A percentile compares a stretch with the other conserved stretches of the same genome.
Evolutionary conservation across 2,888 invertebrate species (phyloP).

Genomic region (Watsonalla cultraria): DNA sequence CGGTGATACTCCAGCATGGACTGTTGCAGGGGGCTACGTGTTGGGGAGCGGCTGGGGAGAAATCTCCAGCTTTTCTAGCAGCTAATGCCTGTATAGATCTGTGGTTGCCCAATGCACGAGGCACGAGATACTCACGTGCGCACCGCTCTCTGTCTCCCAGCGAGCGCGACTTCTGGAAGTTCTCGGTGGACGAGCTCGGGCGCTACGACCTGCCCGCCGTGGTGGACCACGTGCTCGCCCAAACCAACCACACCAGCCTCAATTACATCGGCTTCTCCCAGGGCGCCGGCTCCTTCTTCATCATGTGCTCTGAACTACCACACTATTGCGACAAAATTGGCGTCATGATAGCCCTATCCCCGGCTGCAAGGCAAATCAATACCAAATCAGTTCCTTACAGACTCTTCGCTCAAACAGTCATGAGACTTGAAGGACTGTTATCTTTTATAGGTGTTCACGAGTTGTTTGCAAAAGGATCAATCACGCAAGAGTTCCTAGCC

Average conservation of each 20-base stretch:
- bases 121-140: constrained; percentile 56
- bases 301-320: constrained; percentile 81
- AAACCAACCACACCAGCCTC: constrained; percentile 36
- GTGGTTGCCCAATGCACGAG: constrained; percentile 26
- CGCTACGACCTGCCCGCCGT: constrained; percentile 85
- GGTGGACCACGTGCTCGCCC: constrained; percentile 46
- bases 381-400: constrained; percentile 44
- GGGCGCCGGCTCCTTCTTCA: constrained; percentile 82
- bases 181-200: constrained; percentile 88
- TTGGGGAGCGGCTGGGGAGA: constrained; percentile 1
- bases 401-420: constrained; percentile 16
- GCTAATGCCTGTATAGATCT: constrained; percentile 27
- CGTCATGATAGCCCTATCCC: constrained; percentile 81
- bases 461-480: constrained; percentile 40
- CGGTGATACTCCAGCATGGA: background rate
- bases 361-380: constrained; percentile 73
- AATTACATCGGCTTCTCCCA: constrained; percentile 85
- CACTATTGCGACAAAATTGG: constrained; percentile 81
- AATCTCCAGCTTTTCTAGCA: constrained; percentile 34
- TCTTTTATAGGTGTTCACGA: constrained; percentile 34
- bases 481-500: constrained; percentile 39
- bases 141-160: constrained; percentile 61
- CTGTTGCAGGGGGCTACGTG: background rate
- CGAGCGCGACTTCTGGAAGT: constrained; percentile 76
- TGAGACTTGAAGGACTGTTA: constrained; percentile 25